A percentile compares a stretch with the other conserved stretches of the same genome.
Evolutionary conservation across 2,797 vertebrate genomes (phyloP).

Genomic region (Micropoecilia bifurca): DNA sequence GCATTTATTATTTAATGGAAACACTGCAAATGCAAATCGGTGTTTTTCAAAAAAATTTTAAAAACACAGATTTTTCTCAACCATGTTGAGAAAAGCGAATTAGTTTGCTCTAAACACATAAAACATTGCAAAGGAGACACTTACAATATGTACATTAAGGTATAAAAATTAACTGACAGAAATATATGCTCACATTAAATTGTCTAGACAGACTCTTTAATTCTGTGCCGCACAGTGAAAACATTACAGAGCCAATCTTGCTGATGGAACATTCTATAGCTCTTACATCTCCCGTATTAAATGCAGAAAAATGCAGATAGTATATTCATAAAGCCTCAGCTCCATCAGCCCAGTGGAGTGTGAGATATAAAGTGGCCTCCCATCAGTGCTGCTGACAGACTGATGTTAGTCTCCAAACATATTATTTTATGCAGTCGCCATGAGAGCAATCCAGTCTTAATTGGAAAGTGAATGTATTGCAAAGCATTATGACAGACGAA

Average conservation of each 20-base stretch:
- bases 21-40: too few species aligned
- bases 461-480: slow-evolving; percentile 68
- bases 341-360: slow-evolving; percentile 19
- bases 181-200: not conserved
- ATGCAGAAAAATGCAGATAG: slow-evolving; percentile 18
- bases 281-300: slow-evolving; percentile 7
- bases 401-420: slow-evolving; percentile 58
- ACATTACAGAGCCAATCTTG: slow-evolving; percentile 6
- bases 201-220: slow-evolving; percentile 3
- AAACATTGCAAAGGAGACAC: not conserved
- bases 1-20: too few species aligned
- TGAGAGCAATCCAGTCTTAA: slow-evolving; percentile 68
- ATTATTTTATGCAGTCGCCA: slow-evolving; percentile 67
- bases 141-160: not conserved
- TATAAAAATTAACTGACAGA: slow-evolving; percentile 1
- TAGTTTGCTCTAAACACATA: not conserved
- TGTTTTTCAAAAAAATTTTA: too few species aligned
- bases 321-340: slow-evolving; percentile 9
- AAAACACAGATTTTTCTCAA: too few species aligned
- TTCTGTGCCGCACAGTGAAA: not conserved
- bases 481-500: slow-evolving; percentile 59
- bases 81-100: not conserved
- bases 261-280: slow-evolving; percentile 9
- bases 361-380: slow-evolving; percentile 38
- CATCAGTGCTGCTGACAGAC: slow-evolving; percentile 47